Evolutionary conservation across 2,113 vertebrate genomes (phyloP), one percentile per base, ranked within the genome.

Genomic region (human (Homo sapiens)): DNA sequence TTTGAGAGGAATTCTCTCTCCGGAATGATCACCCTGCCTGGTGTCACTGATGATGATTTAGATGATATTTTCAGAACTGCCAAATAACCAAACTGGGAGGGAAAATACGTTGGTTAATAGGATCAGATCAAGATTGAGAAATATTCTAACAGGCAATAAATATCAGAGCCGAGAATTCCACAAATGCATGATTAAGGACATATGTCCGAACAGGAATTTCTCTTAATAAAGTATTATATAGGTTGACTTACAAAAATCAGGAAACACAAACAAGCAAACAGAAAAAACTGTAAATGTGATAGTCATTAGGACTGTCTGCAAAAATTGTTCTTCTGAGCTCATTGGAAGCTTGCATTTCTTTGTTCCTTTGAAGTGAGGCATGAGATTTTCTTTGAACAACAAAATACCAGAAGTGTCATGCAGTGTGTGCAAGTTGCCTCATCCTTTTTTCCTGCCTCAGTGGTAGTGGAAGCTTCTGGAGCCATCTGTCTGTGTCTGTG

Each of bases 71-170:
- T 73, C 7, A 90, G 78, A 93, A 91, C 52, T 35, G 27, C 59
- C 78, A 8, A 57, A 86, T 91, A 94, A 35, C 27, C 23, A 89
- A 78, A 85, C 1, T 43, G 14, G 38, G 40, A 94, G 64, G 6
- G 20, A 81, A 93, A 96, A 95, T 73, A 89, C 30, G 5, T 72
- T 93, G 70, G 23, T 45, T 95, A 94, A 96, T 85, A 78, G 64
- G 96, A 93, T 95, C 72, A 96, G 68, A 90, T 92, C 38, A 86
- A 93, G 45, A 93, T 32, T 88, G 90, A 93, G 85, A 97, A 95
- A 90, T 93, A 93, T 70, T 97, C 95, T 95, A 95, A 88, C 23
- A 90, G 73, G 23, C 57, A 76, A 78, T 90, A 89, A 95, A 78
- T 93, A 73, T 50, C 27, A 89, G 55, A 35, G 76, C 45, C 45